Conservation (phyloP, 2,888 invertebrate genomes). For the Philaethria dido region DNA sequence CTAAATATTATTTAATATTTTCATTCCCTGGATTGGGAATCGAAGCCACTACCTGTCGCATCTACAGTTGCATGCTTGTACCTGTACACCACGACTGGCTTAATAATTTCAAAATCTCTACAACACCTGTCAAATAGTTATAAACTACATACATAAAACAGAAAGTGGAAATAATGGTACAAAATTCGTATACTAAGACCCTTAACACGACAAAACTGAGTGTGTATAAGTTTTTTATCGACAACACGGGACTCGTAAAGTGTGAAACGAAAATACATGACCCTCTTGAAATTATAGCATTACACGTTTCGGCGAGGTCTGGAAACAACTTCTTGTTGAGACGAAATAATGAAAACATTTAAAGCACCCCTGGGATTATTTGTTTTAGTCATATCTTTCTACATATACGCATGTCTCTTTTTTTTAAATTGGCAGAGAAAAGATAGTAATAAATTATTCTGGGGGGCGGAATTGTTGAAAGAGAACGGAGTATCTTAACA, state of each 20-base stretch:
- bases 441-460: too few species aligned
- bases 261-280: constrained; percentile 44
- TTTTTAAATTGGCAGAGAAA: too few species aligned
- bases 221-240: constrained; percentile 43
- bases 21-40: too few species aligned
- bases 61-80: too few species aligned
- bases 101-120: neutral
- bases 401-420: too few species aligned
- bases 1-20: too few species aligned
- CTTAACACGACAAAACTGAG: constrained; percentile 20
- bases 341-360: constrained; percentile 11
- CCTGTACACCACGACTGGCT: too few species aligned
- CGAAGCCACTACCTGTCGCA: too few species aligned
- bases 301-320: neutral
- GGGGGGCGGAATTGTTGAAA: too few species aligned
- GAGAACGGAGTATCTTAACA: too few species aligned
- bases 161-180: constrained; percentile 22
- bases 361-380: neutral
- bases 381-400: neutral
- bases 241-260: constrained; percentile 46
- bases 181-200: constrained; percentile 12
- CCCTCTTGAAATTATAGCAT: neutral
- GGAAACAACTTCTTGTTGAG: constrained; percentile 7
- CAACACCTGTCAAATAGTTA: constrained; percentile 4
- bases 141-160: neutral